These are phyloP conservation scores for Pachyuromys duprasi DNA, from an alignment of 2,797 vertebrate genomes.

Conservation along the genomic window DNA sequence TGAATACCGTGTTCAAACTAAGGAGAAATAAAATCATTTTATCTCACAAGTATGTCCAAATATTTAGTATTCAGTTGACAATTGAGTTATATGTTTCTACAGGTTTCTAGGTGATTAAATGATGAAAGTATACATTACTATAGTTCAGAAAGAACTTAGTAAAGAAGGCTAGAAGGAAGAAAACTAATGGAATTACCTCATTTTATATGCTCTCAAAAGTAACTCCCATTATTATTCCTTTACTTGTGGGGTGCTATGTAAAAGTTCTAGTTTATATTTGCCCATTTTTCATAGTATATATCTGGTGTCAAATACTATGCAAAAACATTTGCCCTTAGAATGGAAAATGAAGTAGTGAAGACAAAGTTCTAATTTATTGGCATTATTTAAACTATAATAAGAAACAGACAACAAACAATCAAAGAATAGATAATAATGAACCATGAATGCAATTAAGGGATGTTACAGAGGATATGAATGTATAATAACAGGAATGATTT, in stretches of 20 bases:
- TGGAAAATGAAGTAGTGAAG: conserved; percentile 33
- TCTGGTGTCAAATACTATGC: background rate
- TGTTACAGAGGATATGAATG: background rate
- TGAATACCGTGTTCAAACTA: background rate
- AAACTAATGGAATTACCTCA: background rate
- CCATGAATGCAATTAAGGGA: conserved; percentile 48
- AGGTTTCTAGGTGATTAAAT: background rate
- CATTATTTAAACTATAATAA: conserved; percentile 54
- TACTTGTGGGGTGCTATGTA: background rate
- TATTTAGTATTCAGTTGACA: background rate
- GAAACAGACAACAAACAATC: conserved; percentile 29
- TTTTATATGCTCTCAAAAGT: conserved; percentile 23
- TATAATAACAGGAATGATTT: conserved; percentile 46
- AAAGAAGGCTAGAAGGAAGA: background rate
- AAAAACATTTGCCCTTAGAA: background rate
- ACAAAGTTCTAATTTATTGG: conserved; percentile 21
- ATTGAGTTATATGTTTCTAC: background rate
- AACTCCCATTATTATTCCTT: background rate
- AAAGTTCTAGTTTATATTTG: conserved; percentile 23
- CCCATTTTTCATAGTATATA: background rate
- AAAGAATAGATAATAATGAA: conserved; percentile 51
- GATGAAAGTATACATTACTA: conserved; percentile 29
- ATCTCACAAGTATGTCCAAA: background rate
- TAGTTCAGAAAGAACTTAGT: background rate
- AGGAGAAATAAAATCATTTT: background rate